A percentile compares a stretch with the other conserved stretches of the same genome.
phyloP scores from a whole-genome alignment of 1,140 invertebrate species.

The Colletes latitarsis region DNA sequence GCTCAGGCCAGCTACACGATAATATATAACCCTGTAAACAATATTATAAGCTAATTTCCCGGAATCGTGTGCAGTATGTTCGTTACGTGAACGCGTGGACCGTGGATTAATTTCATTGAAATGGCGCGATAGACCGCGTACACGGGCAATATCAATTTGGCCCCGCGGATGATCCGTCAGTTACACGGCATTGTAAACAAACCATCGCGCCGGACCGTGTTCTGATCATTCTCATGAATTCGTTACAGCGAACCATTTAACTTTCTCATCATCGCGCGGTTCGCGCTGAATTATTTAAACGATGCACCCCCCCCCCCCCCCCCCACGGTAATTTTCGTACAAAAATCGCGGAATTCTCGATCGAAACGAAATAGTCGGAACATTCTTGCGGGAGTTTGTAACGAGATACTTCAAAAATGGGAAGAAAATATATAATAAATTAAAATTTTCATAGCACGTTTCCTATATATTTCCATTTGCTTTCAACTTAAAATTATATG shows the following conservation, averaged over 20 bases:
- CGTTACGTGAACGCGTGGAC: not conserved
- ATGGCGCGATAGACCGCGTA: not conserved
- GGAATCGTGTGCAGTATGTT: not conserved
- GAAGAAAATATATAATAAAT: too few species aligned
- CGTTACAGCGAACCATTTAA: conserved; percentile 4
- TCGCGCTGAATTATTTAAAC: conserved; percentile 10
- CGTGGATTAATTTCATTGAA: conserved; percentile 44
- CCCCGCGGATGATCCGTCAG: not conserved
- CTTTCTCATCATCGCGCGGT: not conserved
- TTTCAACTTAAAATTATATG: too few species aligned
- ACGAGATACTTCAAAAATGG: too few species aligned
- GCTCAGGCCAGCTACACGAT: not conserved
- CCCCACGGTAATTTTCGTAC: too few species aligned
- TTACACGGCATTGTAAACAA: conserved; percentile 35
- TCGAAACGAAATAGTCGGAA: too few species aligned
- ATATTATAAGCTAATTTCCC: conserved; percentile 39
- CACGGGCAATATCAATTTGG: conserved; percentile 37
- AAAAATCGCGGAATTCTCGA: too few species aligned
- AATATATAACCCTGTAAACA: conserved; percentile 16
- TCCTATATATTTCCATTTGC: too few species aligned
- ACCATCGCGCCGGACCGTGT: not conserved
- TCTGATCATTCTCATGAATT: conserved; percentile 11
- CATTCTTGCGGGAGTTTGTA: too few species aligned
- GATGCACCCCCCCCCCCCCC: not conserved
- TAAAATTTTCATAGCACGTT: too few species aligned